Percentiles rank a stretch among this genome's conserved stretches.
These are phyloP conservation scores for Euura lappo DNA, from an alignment of 1,140 invertebrate genomes.

Conservation along the genomic window DNA sequence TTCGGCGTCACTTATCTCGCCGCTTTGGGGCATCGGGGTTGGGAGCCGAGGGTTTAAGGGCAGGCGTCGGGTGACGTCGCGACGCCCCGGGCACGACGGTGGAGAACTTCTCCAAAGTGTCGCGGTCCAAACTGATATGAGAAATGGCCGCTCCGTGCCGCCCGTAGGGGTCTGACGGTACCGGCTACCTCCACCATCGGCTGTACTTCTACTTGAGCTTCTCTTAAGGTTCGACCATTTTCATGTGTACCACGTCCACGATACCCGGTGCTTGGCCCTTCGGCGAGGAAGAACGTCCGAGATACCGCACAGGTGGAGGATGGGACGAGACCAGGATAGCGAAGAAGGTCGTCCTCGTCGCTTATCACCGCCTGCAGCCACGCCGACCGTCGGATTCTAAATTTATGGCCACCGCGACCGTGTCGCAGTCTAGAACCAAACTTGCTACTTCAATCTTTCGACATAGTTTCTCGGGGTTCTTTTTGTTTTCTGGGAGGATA, in stretches of 20 bases:
- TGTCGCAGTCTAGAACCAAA: too few species aligned
- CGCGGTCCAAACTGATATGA: slow-evolving; percentile 58
- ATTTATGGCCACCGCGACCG: slow-evolving; percentile 51
- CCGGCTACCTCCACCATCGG: slow-evolving; percentile 32
- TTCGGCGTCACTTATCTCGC: slow-evolving; percentile 50
- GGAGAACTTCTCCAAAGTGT: slow-evolving; percentile 58
- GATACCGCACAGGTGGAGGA: slow-evolving; percentile 14
- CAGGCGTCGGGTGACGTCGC: slow-evolving; percentile 52
- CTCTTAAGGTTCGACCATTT: slow-evolving; percentile 3
- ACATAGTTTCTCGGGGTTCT: too few species aligned
- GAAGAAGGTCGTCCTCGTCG: slow-evolving; percentile 32
- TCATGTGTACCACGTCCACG: slow-evolving; percentile 30
- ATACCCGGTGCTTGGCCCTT: slow-evolving; percentile 24
- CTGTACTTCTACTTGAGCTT: neutral
- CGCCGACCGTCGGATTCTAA: slow-evolving; percentile 58
- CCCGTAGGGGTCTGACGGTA: slow-evolving; percentile 51
- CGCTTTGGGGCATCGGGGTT: slow-evolving; percentile 30
- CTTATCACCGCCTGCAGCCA: slow-evolving; percentile 56
- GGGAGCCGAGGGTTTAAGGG: slow-evolving; percentile 29
- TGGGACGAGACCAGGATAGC: slow-evolving; percentile 18
- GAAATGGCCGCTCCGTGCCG: slow-evolving; percentile 58
- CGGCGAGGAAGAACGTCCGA: slow-evolving; percentile 20
- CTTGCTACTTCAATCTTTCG: neutral
- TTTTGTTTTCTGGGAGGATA: too few species aligned
- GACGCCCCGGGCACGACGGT: slow-evolving; percentile 43